Base-by-base conservation (phyloP, 2,888 invertebrate species). In the Schrankia costaestrigalis region DNA sequence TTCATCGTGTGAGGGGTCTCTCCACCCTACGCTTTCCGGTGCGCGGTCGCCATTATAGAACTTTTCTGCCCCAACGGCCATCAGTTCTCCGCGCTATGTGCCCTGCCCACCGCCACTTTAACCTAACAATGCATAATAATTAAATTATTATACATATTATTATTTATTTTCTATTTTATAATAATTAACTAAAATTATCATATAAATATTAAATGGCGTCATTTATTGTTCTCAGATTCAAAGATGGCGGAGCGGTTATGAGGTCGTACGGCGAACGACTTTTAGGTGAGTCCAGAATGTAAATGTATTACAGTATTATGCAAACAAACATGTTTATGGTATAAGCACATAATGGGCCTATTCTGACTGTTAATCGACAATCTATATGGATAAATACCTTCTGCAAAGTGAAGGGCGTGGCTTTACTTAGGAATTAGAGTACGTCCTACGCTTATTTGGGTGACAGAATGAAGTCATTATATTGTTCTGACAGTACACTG, bases 181-280 rank as follows among this genome's bases (percentile, higher is more conserved):
- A n/a, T n/a, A n/a, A n/a, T n/a, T n/a, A n/a, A n/a, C n/a, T n/a
- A n/a, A n/a, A n/a, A n/a, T n/a, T n/a, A n/a, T n/a, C n/a, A n/a
- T n/a, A n/a, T n/a, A n/a, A n/a, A n/a, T n/a, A n/a, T n/a, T n/a
- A n/a, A n/a, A n/a, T 49, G n/a, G n/a, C n/a, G n/a, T n/a, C n/a
- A 43, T 55, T 64, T 61, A 63, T 71, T 82, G 59, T 71, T 73
- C 58, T 25, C 85, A 85, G 86, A 75, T 79, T 59, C 55, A 59
- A 75, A 63, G 56, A 84, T 84, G 83, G 67, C 69, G 63, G 56
- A 50, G 57, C 73, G 76, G 71, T 82, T 81, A 84, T 84, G 83
- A 84, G 70, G 63, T 57, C 58, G 59, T 53, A 58, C 59, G 44
- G 56, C 61, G 60, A 68, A 63, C 68, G 44, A 62, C 56, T 70